phyloP scores from a whole-genome alignment of 1,140 invertebrate species.

The Choristoneura fumiferana region DNA sequence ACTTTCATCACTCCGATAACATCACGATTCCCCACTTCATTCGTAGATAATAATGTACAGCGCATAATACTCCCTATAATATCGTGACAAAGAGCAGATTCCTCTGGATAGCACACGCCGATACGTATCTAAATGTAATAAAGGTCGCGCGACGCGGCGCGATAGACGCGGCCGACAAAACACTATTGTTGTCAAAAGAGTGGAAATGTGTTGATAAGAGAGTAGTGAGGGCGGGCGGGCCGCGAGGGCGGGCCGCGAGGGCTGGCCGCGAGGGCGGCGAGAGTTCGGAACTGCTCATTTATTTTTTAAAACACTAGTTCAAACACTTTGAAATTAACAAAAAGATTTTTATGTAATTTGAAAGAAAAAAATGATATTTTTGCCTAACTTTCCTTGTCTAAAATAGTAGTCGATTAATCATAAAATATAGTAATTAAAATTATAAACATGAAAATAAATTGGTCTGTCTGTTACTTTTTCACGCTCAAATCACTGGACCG shows the following conservation, averaged over 20 bases:
- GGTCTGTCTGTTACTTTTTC: no score
- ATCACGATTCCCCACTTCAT: neutral
- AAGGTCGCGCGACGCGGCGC: neutral
- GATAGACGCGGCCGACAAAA: neutral
- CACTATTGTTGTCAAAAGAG: constrained; percentile 17
- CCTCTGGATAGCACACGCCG: neutral
- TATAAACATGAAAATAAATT: no score
- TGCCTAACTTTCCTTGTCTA: no score
- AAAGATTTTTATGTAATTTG: no score
- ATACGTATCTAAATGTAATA: constrained; percentile 15
- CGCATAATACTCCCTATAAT: neutral
- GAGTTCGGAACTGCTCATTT: no score
- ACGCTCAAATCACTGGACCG: no score
- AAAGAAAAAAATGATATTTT: no score
- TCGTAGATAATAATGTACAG: neutral
- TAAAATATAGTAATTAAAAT: no score
- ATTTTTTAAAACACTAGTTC: neutral
- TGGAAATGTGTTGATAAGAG: constrained; percentile 13
- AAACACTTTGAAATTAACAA: no score
- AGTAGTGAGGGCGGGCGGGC: neutral
- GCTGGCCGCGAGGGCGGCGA: no score
- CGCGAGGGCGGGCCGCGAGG: no score
- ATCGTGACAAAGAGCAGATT: neutral
- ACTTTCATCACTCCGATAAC: neutral
- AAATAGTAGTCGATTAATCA: no score